These are phyloP conservation scores for Sebastes taczanowskii DNA, from an alignment of 2,797 vertebrate genomes.

Conservation along the genomic window DNA sequence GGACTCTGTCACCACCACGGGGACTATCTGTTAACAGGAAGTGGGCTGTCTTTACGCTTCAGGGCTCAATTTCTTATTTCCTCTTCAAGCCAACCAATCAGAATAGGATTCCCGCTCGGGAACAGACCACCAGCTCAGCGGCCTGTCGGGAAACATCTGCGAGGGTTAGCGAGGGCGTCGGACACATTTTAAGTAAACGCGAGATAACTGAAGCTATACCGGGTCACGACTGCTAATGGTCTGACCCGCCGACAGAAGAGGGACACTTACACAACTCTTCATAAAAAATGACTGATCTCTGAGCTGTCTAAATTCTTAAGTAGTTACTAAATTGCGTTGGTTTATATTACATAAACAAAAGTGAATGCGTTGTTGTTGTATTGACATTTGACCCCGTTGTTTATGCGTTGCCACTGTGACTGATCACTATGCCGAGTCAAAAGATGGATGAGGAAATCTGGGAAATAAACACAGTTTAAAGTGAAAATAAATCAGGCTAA, in stretches of 20 bases:
- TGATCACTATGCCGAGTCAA: neutral
- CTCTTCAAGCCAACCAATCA: conserved; percentile 27
- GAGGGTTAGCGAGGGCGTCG: conserved; percentile 6
- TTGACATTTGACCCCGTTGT: neutral
- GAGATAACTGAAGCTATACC: neutral
- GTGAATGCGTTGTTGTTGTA: neutral
- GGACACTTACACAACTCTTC: neutral
- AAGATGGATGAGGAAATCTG: neutral
- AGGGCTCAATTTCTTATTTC: conserved; percentile 45
- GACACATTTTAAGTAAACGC: conserved; percentile 14
- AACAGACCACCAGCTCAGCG: conserved; percentile 31
- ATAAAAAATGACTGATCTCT: neutral
- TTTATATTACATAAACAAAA: conserved; percentile 25
- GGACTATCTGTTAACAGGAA: conserved; percentile 58
- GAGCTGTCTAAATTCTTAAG: neutral
- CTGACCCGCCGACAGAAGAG: neutral
- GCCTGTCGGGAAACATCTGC: conserved; percentile 42
- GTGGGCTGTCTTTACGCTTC: conserved; percentile 24
- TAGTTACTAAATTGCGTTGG: neutral
- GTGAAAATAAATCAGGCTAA: neutral
- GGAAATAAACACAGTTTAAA: neutral
- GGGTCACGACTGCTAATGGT: neutral
- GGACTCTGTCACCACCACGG: conserved; percentile 38
- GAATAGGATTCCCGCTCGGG: neutral
- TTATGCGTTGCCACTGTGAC: neutral